Evolutionary conservation across 2,797 vertebrate genomes (phyloP).

Genomic region (Pseudocheirus occidentalis): DNA sequence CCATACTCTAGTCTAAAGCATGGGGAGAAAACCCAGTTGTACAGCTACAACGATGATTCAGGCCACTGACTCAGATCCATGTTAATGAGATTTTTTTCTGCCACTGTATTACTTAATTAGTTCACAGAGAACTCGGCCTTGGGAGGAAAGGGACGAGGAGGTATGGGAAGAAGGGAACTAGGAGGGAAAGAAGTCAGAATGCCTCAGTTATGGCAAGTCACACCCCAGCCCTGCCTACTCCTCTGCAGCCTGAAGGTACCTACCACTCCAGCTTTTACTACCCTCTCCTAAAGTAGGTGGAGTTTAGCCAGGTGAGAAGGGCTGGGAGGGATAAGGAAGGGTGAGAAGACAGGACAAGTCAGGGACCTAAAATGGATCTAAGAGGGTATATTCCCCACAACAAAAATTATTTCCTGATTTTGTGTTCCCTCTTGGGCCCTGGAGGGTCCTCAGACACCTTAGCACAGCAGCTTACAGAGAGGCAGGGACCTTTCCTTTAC

Average conservation of each 20-base stretch:
- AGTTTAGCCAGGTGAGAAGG: neutral
- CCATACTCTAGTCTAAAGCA: conserved; percentile 6
- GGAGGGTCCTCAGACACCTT: neutral
- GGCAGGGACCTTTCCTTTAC: conserved; percentile 37
- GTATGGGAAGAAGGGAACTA: conserved; percentile 22
- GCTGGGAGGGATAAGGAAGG: neutral
- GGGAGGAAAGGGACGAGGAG: conserved; percentile 25
- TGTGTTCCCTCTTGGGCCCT: neutral
- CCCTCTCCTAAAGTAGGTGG: neutral
- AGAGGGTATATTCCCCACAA: neutral
- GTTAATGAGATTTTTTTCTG: conserved; percentile 74
- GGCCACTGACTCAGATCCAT: conserved; percentile 70
- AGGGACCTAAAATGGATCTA: neutral
- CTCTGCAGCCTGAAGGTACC: neutral
- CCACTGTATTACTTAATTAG: conserved; percentile 72
- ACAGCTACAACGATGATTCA: conserved; percentile 59
- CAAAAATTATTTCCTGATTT: neutral
- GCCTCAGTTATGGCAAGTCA: neutral
- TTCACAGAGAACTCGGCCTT: conserved; percentile 64
- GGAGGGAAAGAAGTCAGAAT: neutral
- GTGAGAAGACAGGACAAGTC: neutral
- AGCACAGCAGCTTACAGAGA: neutral
- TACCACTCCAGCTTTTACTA: neutral
- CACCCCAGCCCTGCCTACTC: neutral
- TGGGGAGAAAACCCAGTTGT: conserved; percentile 22